Evolutionary conservation across 2,888 invertebrate species (phyloP), one percentile per base, ranked within the genome.

Genomic region (Phyllotreta cruciferae): DNA sequence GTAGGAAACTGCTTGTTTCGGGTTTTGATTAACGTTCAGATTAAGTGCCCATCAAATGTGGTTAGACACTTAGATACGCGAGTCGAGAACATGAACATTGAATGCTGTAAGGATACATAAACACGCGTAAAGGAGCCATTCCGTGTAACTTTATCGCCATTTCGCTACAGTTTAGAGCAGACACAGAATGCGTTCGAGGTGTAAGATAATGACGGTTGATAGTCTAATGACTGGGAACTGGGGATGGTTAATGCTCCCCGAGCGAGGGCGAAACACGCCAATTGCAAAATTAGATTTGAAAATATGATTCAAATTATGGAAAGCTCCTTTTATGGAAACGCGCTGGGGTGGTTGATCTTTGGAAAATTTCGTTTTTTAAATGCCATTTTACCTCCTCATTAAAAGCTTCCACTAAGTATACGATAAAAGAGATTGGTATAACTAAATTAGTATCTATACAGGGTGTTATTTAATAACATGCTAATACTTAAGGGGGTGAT

Each of bases 111-210:
- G 78, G 78, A 79, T 75, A 73, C 78, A 80, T 81, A 81, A 81
- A 81, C 81, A 80, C 78, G 80, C 80, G 77, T 81, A 80, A 81
- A 81, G 79, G 78, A 79, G 78, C 79, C 75, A 81, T 81, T 80
- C 71, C 74, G 76, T 77, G 78, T 79, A 80, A 81, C 78, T 81
- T 81, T 81, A 81, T 80, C 79, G 78, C 62, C 58, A 64, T 68
- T 79, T 75, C 75, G 77, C 73, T 75, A 74, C 74, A 76, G 76
- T 78, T 78, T 78, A 75, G 74, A 74, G 75, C 75, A 74, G 74
- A 73, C 73, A 76, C 74, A 73, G 74, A 74, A 75, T 75, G 75
- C 75, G 74, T 77, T 75, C 73, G 78, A 79, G 79, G 80, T 79
- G 76, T 73, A 73, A 79, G 80, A 80, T 80, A 80, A 80, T 79